phyloP scores from a whole-genome alignment of 2,113 vertebrate genomes.

The Salvator merianae region DNA sequence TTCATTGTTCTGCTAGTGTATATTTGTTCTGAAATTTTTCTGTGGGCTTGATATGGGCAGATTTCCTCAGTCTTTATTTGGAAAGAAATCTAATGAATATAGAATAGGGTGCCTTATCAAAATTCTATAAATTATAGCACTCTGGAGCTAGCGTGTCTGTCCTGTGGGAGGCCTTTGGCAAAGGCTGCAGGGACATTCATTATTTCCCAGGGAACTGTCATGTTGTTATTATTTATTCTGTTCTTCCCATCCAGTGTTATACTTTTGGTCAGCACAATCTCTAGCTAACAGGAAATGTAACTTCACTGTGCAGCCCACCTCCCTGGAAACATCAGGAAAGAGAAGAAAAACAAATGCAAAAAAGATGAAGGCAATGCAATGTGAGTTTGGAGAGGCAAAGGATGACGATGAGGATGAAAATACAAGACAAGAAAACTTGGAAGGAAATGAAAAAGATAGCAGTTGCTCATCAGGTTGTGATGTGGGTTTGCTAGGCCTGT shows the following conservation, averaged over 20 bases:
- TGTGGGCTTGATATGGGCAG: background rate
- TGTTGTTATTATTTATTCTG: conserved; percentile 14
- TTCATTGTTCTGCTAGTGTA: background rate
- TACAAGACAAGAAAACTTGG: too few relatives aligned
- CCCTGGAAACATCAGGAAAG: background rate
- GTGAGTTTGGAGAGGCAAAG: background rate
- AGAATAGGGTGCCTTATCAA: conserved; percentile 24
- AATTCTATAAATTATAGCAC: conserved; percentile 17
- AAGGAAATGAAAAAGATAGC: background rate
- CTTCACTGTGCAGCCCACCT: background rate
- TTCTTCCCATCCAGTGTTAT: background rate
- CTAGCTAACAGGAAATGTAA: background rate
- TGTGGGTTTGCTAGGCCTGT: background rate
- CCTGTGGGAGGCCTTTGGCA: background rate
- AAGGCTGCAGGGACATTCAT: conserved; percentile 3
- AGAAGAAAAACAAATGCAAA: background rate
- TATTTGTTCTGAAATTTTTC: conserved; percentile 17
- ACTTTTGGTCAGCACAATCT: background rate
- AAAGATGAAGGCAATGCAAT: background rate
- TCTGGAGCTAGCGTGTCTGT: conserved; percentile 9
- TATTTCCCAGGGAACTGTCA: conserved; percentile 15
- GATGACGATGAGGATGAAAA: background rate
- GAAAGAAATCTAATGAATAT: conserved; percentile 31
- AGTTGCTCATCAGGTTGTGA: background rate
- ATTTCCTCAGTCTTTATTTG: background rate